Evolutionary conservation across 2,888 invertebrate species (phyloP), one percentile per base, ranked within the genome.

Genomic region (Pandemis corylana): DNA sequence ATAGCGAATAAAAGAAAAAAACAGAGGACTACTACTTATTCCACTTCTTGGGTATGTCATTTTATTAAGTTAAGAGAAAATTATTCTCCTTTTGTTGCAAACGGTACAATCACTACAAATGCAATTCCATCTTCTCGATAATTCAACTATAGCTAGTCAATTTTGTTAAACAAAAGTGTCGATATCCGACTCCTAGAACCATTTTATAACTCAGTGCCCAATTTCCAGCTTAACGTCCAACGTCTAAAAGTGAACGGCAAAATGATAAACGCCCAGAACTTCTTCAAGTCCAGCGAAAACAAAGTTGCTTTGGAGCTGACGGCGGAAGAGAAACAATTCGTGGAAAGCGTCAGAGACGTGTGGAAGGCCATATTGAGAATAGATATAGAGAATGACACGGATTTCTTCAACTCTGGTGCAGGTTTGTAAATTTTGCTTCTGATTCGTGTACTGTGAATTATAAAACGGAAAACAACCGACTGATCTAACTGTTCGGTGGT

Each of bases 341-440:
- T 96, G 0, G 96, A 96, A 71, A 94, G 90, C 53, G 92, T 97
- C 0, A 91, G 96, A 80, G 91, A 91, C 12, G 96, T 98, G 69
- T 99, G 99, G 99, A 95, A 96, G 77, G 96, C 97, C 0, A 99
- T 99, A 70, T 94, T 99, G 0, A 97, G 97, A 80, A 93, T 96
- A 0, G 96, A 97, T 3, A 95, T 97, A 7, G 96, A 97, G 10
- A 95, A 96, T 9, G 96, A 96, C 3, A 98, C 98, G 0, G 99
- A 99, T 86, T 99, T 99, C 93, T 99, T 99, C 90, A 96, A 96
- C 0, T 96, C 96, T n/a, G 99, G 99, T 12, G 99, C 98, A n/a
- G 98, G 74, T 74, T 46, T 5, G 71, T 36, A 7, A n/a, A 0
- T n/a, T n/a, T 51, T 36, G 28, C 28, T 36, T 36, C 28, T 36